A percentile compares a stretch with the other conserved stretches of the same genome.
Conservation (phyloP, 2,888 invertebrate genomes). For the Hoplodrina ambigua region DNA sequence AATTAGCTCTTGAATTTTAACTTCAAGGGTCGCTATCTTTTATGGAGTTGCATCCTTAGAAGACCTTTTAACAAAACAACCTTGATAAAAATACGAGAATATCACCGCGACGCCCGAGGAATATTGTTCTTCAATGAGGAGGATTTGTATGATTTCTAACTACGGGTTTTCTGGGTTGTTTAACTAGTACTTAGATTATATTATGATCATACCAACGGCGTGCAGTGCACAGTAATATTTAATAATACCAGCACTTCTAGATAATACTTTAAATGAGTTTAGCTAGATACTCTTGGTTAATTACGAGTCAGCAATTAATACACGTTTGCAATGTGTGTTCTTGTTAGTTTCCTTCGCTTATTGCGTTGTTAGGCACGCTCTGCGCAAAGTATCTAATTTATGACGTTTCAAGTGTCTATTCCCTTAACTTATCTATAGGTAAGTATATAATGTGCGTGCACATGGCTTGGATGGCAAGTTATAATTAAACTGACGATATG, state of each 20-base stretch:
- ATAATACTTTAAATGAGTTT: slow-evolving; percentile 40
- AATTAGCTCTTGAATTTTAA: slow-evolving; percentile 78
- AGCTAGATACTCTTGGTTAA: slow-evolving; percentile 30
- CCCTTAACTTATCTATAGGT: slow-evolving; percentile 33
- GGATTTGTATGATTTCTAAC: slow-evolving; percentile 26
- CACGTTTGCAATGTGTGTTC: slow-evolving; percentile 51
- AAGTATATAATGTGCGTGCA: slow-evolving; percentile 51
- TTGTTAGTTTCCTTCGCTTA: slow-evolving; percentile 48
- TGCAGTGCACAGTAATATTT: slow-evolving; percentile 10
- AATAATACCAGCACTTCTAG: slow-evolving; percentile 26
- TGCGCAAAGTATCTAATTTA: slow-evolving; percentile 58
- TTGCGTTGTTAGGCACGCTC: slow-evolving; percentile 56
- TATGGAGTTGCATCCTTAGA: slow-evolving; percentile 58
- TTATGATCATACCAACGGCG: slow-evolving; percentile 13
- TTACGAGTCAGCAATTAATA: slow-evolving; percentile 50
- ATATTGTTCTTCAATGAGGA: slow-evolving; percentile 21
- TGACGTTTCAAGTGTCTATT: slow-evolving; percentile 50
- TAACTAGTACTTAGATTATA: slow-evolving; percentile 11
- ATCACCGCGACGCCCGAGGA: slow-evolving; percentile 1
- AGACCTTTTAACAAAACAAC: slow-evolving; percentile 36
- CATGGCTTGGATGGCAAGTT: slow-evolving; percentile 70
- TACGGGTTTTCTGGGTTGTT: slow-evolving; percentile 14
- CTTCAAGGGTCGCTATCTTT: slow-evolving; percentile 61
- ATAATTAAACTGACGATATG: slow-evolving; percentile 82
- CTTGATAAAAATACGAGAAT: slow-evolving; percentile 35